These are phyloP conservation scores for Eurypyga helias DNA, from an alignment of 2,113 vertebrate species.

Conservation along the genomic window DNA sequence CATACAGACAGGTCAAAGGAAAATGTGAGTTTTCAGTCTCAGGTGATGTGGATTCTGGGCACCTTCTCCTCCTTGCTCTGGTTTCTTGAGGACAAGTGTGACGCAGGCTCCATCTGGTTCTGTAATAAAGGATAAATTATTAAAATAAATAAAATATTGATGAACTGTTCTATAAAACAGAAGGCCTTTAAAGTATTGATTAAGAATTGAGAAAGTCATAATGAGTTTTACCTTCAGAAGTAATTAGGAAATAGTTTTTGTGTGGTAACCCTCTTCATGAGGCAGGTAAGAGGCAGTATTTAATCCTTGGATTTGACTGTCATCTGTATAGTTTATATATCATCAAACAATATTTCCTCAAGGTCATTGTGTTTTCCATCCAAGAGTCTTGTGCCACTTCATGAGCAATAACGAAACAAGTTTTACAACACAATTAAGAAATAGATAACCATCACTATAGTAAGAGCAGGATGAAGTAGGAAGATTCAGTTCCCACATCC, in stretches of 20 bases:
- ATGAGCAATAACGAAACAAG: not conserved
- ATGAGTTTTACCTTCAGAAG: constrained; percentile 69
- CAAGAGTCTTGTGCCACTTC: not conserved
- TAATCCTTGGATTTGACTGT: not conserved
- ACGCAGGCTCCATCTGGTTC: constrained; percentile 68
- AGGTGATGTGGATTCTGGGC: constrained; percentile 17
- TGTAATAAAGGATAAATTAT: constrained; percentile 78
- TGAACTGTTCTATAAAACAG: constrained; percentile 76
- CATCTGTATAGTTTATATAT: not conserved
- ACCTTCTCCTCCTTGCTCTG: constrained; percentile 38
- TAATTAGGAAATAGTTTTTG: constrained; percentile 47
- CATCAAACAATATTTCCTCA: not conserved
- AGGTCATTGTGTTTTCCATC: not conserved
- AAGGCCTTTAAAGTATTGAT: constrained; percentile 77
- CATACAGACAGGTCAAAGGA: not conserved
- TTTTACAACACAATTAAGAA: not conserved
- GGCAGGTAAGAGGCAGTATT: not conserved
- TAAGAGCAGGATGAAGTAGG: not conserved
- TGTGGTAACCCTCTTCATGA: not conserved
- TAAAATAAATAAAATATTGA: constrained; percentile 79
- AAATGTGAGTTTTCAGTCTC: not conserved
- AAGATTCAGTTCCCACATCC: not conserved
- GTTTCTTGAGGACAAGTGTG: constrained; percentile 66
- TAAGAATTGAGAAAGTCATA: constrained; percentile 73
- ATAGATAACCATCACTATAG: not conserved